A percentile compares a stretch with the other conserved stretches of the same genome.
These are phyloP conservation scores for Tenualosa thibaudeaui DNA, from an alignment of 2,797 vertebrate genomes.

Conservation along the genomic window DNA sequence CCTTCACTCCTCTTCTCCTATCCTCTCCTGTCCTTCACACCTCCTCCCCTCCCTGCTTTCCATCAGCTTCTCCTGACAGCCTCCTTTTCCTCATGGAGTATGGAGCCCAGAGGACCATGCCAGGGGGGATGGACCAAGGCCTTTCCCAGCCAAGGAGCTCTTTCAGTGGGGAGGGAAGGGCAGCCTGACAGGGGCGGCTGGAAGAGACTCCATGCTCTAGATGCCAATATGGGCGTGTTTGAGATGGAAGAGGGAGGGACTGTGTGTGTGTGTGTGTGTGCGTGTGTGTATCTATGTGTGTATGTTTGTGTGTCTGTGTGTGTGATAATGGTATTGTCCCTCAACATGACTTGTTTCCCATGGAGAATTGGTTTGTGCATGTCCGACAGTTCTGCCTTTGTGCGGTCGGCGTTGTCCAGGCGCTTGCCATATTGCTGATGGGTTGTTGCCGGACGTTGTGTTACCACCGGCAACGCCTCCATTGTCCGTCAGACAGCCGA, in stretches of 20 bases:
- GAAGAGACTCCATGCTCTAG: background rate
- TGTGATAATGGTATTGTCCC: background rate
- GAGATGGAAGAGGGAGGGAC: background rate
- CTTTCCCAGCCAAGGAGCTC: background rate
- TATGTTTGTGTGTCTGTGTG: background rate
- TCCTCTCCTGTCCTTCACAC: no score
- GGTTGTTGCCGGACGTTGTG: background rate
- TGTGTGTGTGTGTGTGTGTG: background rate
- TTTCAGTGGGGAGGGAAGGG: background rate
- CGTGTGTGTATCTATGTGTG: background rate
- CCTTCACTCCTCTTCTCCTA: background rate
- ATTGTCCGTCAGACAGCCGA: background rate
- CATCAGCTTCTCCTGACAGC: background rate
- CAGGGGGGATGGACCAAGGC: background rate
- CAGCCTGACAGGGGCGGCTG: background rate
- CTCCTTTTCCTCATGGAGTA: background rate
- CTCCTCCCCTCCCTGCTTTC: background rate
- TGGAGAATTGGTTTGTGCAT: conserved; percentile 36
- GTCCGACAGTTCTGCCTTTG: background rate
- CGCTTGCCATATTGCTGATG: background rate
- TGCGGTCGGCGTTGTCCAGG: background rate
- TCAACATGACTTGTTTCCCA: conserved; percentile 47
- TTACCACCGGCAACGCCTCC: background rate
- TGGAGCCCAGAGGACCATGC: background rate
- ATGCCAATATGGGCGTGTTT: background rate